Base-by-base conservation (phyloP, 1,140 invertebrate species). In the Cydia splendana region DNA sequence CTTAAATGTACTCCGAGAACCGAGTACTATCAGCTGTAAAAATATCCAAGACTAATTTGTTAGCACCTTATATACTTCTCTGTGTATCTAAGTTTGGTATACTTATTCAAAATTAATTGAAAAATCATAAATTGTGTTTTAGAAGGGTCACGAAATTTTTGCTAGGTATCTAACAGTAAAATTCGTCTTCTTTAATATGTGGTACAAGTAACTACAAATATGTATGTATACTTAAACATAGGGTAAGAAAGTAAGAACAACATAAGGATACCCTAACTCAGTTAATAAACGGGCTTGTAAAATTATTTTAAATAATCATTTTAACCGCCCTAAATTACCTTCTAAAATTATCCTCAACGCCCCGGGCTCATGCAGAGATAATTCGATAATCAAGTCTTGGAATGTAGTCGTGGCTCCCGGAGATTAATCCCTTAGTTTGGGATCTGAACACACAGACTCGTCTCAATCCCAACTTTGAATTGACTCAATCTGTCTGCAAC, bases 381-480 rank as follows among this genome's bases (percentile, higher is more conserved):
- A 71, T 71, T 71, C 67, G n/a, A 71, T 71, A 71, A 71, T 71
- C n/a, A 45, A 71, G 67, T 38, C 38, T 38, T 20, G 30, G 67
- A 71, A 71, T 71, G 67, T 71, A 38, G 34, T 69, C 24, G 34
- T 20, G 67, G 2, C 15, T 42, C 67, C 30, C 67, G 67, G 34
- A 71, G 77, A 79, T 80, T 78, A 76, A 82, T 20, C 76, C 51
- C 75, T 79, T 76, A 75, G 77, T 76, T 75, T 71, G 67, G 65
- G 69, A 75, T 51, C 24, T 34, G 34, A 20, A 71, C 67, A 78
- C 75, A 65, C 20, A 71, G 51, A 76, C 34, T 78, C 78, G 42
- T 69, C 78, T 78, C 81, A 82, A 82, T 84, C 77, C 48, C 74
- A 74, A 51, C 24, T 79, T 71, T 45, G 74, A 71, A 82, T 81